Evolutionary conservation across 2,113 vertebrate species (phyloP).

Genomic region (Ctenodactylus gundi): DNA sequence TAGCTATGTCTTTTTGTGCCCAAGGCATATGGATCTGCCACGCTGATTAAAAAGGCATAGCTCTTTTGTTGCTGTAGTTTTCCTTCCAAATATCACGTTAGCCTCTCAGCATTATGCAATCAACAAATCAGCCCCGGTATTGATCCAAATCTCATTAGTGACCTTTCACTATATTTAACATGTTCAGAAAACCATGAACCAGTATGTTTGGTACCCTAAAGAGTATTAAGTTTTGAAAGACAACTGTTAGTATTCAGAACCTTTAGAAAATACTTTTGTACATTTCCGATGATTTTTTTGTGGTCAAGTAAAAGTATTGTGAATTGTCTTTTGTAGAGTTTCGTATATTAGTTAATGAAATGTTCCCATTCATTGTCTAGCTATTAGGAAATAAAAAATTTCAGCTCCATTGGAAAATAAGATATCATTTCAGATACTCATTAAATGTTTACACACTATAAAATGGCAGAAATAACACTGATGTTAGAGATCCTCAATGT

Average conservation of each 20-base stretch:
- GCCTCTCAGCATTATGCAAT: slow-evolving; percentile 59
- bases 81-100: slow-evolving; percentile 71
- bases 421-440: neutral
- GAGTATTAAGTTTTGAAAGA: neutral
- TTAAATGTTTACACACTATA: neutral
- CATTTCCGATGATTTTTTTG: neutral
- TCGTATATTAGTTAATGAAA: neutral
- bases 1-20: slow-evolving; percentile 83
- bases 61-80: slow-evolving; percentile 39
- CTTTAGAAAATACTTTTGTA: neutral
- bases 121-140: slow-evolving; percentile 58
- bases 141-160: neutral
- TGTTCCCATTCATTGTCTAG: neutral
- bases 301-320: neutral
- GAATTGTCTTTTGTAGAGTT: neutral
- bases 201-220: neutral
- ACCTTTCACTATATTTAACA: neutral
- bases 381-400: neutral
- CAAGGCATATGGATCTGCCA: slow-evolving; percentile 80
- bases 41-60: slow-evolving; percentile 66
- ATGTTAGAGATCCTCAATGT: neutral
- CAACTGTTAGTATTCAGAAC: neutral
- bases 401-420: neutral
- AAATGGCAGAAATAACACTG: neutral
- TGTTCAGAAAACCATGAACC: neutral